Evolutionary conservation across 2,888 invertebrate species (phyloP).

Genomic region (Cloeon dipterum): DNA sequence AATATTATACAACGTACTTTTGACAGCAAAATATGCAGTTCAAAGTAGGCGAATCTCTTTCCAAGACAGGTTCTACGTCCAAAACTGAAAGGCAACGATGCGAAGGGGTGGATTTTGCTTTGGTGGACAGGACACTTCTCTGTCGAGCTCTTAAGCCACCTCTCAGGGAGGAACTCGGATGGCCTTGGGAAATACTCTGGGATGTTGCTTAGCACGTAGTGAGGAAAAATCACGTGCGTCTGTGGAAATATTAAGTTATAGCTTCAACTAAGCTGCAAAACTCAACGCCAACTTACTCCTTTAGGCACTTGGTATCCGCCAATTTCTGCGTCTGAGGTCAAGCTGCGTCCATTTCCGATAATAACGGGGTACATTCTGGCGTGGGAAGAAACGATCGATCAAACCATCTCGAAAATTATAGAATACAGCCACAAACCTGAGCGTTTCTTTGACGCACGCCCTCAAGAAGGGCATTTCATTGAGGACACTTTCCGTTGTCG

Average conservation of each 20-base stretch:
- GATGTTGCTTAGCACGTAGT: constrained; percentile 50
- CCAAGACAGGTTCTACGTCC: constrained; percentile 57
- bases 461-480: constrained; percentile 43
- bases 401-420: too few species aligned
- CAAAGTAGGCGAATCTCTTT: constrained; percentile 57
- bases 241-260: constrained; percentile 15
- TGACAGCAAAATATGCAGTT: constrained; percentile 46
- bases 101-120: constrained; percentile 46
- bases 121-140: constrained; percentile 5
- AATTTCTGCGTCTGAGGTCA: constrained; percentile 49
- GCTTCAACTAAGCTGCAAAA: background rate
- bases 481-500: constrained; percentile 31
- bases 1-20: constrained; percentile 26
- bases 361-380: constrained; percentile 58
- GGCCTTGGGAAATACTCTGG: constrained; percentile 48
- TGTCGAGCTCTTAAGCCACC: constrained; percentile 40
- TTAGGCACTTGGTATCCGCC: constrained; percentile 59
- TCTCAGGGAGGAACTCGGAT: constrained; percentile 43
- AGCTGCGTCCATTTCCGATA: constrained; percentile 52
- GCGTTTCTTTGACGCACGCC: constrained; percentile 55
- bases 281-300: constrained; percentile 35
- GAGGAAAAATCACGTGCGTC: constrained; percentile 60
- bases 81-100: constrained; percentile 51
- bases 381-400: too few species aligned
- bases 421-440: constrained; percentile 25